phyloP scores from a whole-genome alignment of 1,140 invertebrate species.

The Drosophila orosa region DNA sequence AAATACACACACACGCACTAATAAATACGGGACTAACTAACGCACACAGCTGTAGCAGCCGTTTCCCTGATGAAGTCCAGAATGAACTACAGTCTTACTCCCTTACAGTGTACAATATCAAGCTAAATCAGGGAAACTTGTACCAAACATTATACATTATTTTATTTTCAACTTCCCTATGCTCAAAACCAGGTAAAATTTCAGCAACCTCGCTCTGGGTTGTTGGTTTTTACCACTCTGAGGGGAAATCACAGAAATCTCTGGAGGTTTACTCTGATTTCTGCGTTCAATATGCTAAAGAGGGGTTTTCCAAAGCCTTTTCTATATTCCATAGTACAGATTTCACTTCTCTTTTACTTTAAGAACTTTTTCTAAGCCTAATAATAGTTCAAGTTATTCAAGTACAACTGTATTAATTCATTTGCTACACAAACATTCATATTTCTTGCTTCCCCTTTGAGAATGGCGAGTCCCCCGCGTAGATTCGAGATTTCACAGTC shows the following conservation, averaged over 20 bases:
- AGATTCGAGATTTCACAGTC: neutral
- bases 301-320: neutral
- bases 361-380: too few species aligned
- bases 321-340: neutral
- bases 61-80: constrained; percentile 9
- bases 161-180: too few species aligned
- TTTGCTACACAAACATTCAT: neutral
- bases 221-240: neutral
- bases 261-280: neutral
- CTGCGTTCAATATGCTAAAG: constrained; percentile 1
- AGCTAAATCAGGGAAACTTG: neutral
- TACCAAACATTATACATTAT: too few species aligned
- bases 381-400: neutral
- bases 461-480: neutral
- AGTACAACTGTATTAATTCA: neutral
- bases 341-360: too few species aligned
- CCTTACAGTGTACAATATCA: neutral
- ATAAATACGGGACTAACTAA: constrained; percentile 19
- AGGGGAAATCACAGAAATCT: neutral
- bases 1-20: neutral
- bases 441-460: neutral
- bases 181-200: neutral
- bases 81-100: constrained; percentile 12
- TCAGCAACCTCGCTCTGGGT: neutral
- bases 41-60: constrained; percentile 6